Conservation (phyloP, 2,113 vertebrate genomes). For the Stigmatopora nigra region DNA sequence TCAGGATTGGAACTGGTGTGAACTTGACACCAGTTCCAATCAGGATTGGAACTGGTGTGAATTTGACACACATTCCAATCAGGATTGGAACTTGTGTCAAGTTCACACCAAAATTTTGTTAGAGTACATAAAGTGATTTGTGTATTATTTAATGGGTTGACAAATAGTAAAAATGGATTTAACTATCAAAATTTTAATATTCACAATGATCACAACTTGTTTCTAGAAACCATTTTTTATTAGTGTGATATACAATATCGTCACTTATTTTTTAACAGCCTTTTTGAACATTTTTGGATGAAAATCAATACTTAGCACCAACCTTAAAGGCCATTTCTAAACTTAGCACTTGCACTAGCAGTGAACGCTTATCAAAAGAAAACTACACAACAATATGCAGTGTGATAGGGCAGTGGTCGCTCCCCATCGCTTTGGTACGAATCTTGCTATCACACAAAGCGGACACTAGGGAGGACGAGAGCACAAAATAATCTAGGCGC, state of each 20-base stretch:
- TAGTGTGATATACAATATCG: slow-evolving; percentile 11
- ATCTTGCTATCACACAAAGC: slow-evolving; percentile 85
- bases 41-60: too few relatives aligned
- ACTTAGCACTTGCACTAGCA: slow-evolving; percentile 14
- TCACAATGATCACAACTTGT: not conserved
- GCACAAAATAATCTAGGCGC: slow-evolving; percentile 85
- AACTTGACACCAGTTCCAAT: too few relatives aligned
- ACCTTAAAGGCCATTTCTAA: not conserved
- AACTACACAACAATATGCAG: slow-evolving; percentile 73
- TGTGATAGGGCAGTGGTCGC: slow-evolving; percentile 88
- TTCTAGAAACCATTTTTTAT: slow-evolving; percentile 48
- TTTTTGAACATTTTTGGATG: not conserved
- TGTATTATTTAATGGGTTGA: too few relatives aligned
- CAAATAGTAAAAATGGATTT: too few relatives aligned
- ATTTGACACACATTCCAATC: too few relatives aligned
- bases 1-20: too few relatives aligned
- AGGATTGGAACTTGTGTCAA: too few relatives aligned
- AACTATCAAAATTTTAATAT: too few relatives aligned
- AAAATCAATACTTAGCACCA: slow-evolving; percentile 13
- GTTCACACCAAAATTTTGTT: too few relatives aligned
- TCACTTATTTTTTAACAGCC: not conserved
- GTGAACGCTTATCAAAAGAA: not conserved
- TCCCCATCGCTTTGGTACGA: slow-evolving; percentile 77
- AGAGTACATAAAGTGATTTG: too few relatives aligned
- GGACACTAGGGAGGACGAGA: slow-evolving; percentile 74